phyloP scores from a whole-genome alignment of 2,113 vertebrate genomes.

The Antechinus flavipes region DNA sequence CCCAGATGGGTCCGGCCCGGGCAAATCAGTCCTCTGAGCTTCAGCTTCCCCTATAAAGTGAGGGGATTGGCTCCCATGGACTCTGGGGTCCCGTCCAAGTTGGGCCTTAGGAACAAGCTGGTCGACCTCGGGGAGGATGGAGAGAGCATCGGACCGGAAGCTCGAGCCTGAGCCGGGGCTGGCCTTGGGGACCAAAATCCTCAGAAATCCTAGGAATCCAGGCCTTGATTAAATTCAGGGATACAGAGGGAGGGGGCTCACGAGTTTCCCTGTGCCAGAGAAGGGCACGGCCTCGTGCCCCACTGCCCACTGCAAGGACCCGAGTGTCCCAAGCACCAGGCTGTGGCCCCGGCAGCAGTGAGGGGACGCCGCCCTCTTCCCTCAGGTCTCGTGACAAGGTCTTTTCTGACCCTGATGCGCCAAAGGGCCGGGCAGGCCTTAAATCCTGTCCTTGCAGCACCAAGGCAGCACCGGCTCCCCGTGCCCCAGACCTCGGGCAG shows the following conservation, averaged over 20 bases:
- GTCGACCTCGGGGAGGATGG: background rate
- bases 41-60: background rate
- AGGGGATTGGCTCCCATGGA: background rate
- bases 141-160: background rate
- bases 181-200: background rate
- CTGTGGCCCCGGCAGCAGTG: no score
- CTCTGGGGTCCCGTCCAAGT: background rate
- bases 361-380: background rate
- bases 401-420: no score
- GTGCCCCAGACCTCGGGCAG: background rate
- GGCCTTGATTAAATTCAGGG: background rate
- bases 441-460: no score
- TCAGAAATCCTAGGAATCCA: background rate
- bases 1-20: background rate
- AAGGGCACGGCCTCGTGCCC: no score
- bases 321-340: background rate
- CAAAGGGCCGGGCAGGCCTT: no score
- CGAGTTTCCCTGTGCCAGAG: no score
- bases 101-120: background rate
- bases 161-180: no score
- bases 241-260: background rate
- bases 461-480: no score
- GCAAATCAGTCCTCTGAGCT: background rate
- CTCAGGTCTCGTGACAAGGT: no score
- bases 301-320: no score